Evolutionary conservation across 1,140 invertebrate species (phyloP), one percentile per base, ranked within the genome.

Genomic region (Zaprionus nigranus): DNA sequence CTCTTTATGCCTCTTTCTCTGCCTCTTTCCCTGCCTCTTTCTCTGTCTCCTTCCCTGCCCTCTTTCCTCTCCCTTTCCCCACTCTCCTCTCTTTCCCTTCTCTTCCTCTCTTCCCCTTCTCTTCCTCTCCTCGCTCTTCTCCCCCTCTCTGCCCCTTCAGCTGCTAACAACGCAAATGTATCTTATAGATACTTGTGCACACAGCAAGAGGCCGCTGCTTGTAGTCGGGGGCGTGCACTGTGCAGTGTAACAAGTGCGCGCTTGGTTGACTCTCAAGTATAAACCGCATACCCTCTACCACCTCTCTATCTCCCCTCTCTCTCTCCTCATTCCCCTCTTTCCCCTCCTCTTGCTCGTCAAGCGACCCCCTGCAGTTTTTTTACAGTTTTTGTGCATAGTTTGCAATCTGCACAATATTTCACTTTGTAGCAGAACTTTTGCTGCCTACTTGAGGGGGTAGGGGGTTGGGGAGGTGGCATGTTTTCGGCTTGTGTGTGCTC

Each of bases 111-210:
- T 20, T 0, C 46, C 6, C 46, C 46, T 7, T 2, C 46, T n/a
- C n/a, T n/a, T n/a, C n/a, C 20, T 0, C 4, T n/a, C 4, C 20
- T 17, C 3, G 2, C 12, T 13, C 11, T 20, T 5, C 20, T 9
- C 3, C 20, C 9, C n/a, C 43, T n/a, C 2, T 22, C 46, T 20
- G 1, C 46, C 6, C 46, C 46, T 7, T 2, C 46, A 24, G 20
- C 11, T 7, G 73, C 81, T 75, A 81, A 85, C 75, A 77, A 87
- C 70, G 84, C 72, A 87, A 81, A 84, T 87, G 64, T 84, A 84
- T 84, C 85, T 87, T 84, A 67, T 75, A 78, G 80, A 78, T 77
- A 79, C 70, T 60, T 34, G 34, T 51, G 26, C 26, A 24, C 20
- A 53, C 28, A 22, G 43, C 49, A 36, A 43, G 43, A 26, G 71